Evolutionary conservation across 2,797 vertebrate species (phyloP).

Genomic region (Spheniscus humboldti): DNA sequence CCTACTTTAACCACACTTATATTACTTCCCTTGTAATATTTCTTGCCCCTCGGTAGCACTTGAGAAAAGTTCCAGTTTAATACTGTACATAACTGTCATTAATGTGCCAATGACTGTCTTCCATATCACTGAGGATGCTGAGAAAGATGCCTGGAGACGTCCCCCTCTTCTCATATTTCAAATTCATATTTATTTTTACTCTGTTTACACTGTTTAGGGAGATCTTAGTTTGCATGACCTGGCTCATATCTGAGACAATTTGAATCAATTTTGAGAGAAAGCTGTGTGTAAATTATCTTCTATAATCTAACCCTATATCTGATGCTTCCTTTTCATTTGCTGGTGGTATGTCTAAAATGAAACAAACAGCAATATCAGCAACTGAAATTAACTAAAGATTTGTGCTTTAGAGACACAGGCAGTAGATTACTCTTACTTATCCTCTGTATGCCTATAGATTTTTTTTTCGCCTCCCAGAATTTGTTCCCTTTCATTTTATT

Average conservation of each 20-base stretch:
- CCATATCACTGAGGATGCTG: neutral
- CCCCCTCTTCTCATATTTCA: neutral
- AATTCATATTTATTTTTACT: neutral
- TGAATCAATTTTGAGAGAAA: neutral
- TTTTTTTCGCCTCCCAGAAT: neutral
- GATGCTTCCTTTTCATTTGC: neutral
- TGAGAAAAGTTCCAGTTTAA: neutral
- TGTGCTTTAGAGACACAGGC: neutral
- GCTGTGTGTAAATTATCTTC: neutral
- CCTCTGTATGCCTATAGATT: neutral
- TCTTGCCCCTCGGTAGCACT: neutral
- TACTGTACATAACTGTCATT: neutral
- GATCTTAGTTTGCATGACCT: neutral
- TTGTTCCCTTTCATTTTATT: conserved; percentile 18
- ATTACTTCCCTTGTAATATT: neutral
- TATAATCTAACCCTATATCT: neutral
- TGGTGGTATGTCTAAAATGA: neutral
- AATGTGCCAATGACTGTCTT: neutral
- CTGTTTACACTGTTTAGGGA: neutral
- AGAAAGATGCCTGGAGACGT: neutral
- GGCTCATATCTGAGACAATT: neutral
- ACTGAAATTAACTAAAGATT: neutral
- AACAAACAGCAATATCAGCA: conserved; percentile 16
- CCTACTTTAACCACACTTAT: neutral
- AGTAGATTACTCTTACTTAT: neutral